Evolutionary conservation across 2,797 vertebrate species (phyloP).

Genomic region (Limnodromus scolopaceus): DNA sequence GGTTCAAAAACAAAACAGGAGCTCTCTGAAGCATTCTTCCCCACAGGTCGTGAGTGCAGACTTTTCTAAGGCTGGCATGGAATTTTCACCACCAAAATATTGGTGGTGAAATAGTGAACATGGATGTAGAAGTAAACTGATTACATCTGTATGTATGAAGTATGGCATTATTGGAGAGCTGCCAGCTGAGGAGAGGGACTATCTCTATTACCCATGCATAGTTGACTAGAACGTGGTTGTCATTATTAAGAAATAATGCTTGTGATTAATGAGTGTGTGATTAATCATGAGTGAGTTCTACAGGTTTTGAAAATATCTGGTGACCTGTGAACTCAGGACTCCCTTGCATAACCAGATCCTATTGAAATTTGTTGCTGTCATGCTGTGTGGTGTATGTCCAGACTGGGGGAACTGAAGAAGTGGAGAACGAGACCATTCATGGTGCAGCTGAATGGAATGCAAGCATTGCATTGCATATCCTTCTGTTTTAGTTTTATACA

Average conservation of each 20-base stretch:
- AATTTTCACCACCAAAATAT: neutral
- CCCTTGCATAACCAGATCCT: neutral
- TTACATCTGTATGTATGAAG: neutral
- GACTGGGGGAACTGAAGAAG: neutral
- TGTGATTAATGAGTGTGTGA: neutral
- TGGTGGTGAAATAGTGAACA: neutral
- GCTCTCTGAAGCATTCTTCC: neutral
- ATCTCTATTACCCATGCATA: neutral
- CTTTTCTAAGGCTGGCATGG: neutral
- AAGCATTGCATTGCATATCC: neutral
- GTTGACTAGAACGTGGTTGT: neutral
- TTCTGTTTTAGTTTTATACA: neutral
- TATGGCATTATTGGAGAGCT: neutral
- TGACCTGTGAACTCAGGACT: slow-evolving; percentile 8
- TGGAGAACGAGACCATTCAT: neutral
- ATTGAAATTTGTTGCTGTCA: neutral
- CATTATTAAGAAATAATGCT: slow-evolving; percentile 4
- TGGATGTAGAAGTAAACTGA: neutral
- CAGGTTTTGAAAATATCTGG: slow-evolving; percentile 1
- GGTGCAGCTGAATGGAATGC: neutral
- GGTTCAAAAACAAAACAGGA: neutral
- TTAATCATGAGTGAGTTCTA: slow-evolving; percentile 4
- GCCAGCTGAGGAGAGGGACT: neutral
- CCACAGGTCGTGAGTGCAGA: rapidly evolving
- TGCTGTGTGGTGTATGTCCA: neutral